Conservation (phyloP, 2,797 vertebrate genomes). For the Vipera ursinii region DNA sequence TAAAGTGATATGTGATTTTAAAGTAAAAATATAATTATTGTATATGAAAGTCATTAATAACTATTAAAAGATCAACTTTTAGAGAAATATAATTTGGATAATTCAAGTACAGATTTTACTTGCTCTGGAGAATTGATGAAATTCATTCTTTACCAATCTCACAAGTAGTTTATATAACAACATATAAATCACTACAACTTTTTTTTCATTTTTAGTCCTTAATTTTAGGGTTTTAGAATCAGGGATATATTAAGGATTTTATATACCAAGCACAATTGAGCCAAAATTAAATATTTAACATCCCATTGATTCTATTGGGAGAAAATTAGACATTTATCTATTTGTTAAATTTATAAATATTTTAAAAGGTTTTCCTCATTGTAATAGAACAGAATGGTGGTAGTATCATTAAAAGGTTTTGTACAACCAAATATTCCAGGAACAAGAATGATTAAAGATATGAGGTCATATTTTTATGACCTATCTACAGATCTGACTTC, state of each 20-base stretch:
- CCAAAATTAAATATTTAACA: background rate
- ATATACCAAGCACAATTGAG: background rate
- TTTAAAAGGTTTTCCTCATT: slow-evolving; percentile 7
- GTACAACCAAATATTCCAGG: background rate
- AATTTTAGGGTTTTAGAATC: background rate
- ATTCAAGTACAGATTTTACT: background rate
- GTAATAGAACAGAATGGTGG: background rate
- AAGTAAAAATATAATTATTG: background rate
- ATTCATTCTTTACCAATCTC: background rate
- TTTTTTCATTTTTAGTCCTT: slow-evolving; percentile 10
- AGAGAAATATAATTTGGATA: background rate
- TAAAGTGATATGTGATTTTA: background rate
- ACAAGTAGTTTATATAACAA: background rate
- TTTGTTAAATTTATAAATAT: slow-evolving; percentile 21
- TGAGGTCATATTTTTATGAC: background rate
- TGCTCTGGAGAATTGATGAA: background rate
- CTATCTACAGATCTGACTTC: background rate
- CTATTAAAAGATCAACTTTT: background rate
- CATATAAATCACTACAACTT: background rate
- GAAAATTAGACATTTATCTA: background rate
- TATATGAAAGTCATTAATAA: background rate
- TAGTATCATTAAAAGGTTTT: background rate
- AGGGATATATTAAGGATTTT: background rate
- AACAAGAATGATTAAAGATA: slow-evolving; percentile 8
- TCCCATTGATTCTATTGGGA: background rate